Evolutionary conservation across 2,888 invertebrate genomes (phyloP).

Genomic region (Patella depressa): DNA sequence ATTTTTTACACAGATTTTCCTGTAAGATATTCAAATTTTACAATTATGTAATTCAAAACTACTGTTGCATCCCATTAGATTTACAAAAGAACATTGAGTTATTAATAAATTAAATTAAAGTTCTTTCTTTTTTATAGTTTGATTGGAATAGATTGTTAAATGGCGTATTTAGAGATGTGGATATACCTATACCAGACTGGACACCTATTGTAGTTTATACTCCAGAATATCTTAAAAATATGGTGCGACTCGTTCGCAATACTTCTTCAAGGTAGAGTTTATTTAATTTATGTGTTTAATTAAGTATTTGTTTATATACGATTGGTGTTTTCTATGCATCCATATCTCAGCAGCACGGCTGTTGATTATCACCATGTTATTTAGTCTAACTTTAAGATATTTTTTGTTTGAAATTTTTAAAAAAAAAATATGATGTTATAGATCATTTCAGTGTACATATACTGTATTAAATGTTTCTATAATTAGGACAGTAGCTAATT

Average conservation of each 20-base stretch:
- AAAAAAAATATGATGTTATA: no score
- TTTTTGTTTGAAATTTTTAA: no score
- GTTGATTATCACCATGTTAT: no score
- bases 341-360: no score
- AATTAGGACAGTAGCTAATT: conserved; percentile 21
- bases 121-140: conserved; percentile 8
- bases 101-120: neutral
- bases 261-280: conserved; percentile 74
- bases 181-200: conserved; percentile 6
- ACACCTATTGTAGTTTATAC: conserved; percentile 86
- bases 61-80: no score
- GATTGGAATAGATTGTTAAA: neutral
- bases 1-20: no score
- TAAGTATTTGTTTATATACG: neutral
- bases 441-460: neutral
- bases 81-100: no score
- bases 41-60: no score
- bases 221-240: conserved; percentile 85
- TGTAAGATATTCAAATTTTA: no score
- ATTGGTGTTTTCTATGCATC: no score
- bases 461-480: neutral
- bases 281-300: neutral
- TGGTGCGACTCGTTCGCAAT: conserved; percentile 81
- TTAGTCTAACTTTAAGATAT: no score
- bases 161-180: neutral